Evolutionary conservation across 2,113 vertebrate genomes (phyloP).

Genomic region (Accipiter virgatus): DNA sequence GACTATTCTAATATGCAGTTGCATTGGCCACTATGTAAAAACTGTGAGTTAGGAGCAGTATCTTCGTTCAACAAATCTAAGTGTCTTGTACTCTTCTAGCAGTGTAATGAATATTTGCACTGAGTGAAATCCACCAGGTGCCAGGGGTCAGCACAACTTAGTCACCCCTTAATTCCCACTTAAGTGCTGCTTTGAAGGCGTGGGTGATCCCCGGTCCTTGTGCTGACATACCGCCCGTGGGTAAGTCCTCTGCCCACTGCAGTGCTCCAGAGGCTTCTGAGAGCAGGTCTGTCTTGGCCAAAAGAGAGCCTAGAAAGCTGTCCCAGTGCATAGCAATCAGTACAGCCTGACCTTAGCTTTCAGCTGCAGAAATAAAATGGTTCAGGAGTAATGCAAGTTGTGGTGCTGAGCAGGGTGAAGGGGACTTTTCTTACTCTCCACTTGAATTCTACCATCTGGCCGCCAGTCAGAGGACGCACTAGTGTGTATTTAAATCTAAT

Average conservation of each 20-base stretch:
- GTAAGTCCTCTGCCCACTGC: not conserved
- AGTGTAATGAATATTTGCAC: not conserved
- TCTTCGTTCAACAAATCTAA: not conserved
- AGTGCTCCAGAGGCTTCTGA: not conserved
- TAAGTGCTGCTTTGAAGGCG: not conserved
- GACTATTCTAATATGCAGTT: not conserved
- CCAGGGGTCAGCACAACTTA: not conserved
- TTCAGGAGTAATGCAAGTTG: not conserved
- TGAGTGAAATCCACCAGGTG: not conserved
- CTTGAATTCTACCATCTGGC: not conserved
- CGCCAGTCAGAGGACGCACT: not conserved
- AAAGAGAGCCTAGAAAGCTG: not conserved
- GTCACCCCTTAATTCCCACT: not conserved
- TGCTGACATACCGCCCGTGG: not conserved
- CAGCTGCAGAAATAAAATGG: not conserved
- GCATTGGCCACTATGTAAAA: not conserved
- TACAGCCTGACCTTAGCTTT: not conserved
- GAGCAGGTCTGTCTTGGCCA: not conserved
- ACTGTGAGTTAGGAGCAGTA: not conserved
- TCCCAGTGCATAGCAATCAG: not conserved
- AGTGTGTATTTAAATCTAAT: not conserved
- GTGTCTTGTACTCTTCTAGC: not conserved
- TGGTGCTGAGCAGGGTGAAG: not conserved
- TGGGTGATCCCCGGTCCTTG: not conserved
- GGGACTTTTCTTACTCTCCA: not conserved